Conservation (phyloP, 2,113 vertebrate species). For the Chloroceryle aenea region DNA sequence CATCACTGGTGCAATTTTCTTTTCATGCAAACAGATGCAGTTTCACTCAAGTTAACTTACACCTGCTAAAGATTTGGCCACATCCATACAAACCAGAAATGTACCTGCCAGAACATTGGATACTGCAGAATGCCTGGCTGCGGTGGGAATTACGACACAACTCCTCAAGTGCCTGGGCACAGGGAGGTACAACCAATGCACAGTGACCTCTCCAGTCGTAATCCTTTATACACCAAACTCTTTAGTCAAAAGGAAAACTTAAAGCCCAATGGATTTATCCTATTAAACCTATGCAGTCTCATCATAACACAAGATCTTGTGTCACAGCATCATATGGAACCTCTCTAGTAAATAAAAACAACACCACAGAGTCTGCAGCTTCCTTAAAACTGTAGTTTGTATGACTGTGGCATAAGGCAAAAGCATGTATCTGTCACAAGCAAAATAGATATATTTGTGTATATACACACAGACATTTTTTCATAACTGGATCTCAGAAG, state of each 20-base stretch:
- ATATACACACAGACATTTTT: background rate
- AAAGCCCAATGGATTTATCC: background rate
- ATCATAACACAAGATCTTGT: background rate
- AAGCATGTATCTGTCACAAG: background rate
- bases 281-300: background rate
- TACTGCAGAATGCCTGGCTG: background rate
- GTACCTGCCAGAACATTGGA: background rate
- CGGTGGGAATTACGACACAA: background rate
- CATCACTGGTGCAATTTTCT: background rate
- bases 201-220: background rate
- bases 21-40: background rate
- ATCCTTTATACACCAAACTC: background rate
- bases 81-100: background rate
- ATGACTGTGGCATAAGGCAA: background rate
- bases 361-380: background rate
- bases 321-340: background rate
- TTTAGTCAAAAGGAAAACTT: background rate
- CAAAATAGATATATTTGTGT: background rate
- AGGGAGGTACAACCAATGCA: background rate
- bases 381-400: background rate
- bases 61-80: background rate
- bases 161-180: background rate
- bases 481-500: constrained; percentile 26
- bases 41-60: background rate
- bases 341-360: background rate